These are phyloP conservation scores for Anabas testudineus DNA, from an alignment of 2,797 vertebrate genomes.

Conservation along the genomic window DNA sequence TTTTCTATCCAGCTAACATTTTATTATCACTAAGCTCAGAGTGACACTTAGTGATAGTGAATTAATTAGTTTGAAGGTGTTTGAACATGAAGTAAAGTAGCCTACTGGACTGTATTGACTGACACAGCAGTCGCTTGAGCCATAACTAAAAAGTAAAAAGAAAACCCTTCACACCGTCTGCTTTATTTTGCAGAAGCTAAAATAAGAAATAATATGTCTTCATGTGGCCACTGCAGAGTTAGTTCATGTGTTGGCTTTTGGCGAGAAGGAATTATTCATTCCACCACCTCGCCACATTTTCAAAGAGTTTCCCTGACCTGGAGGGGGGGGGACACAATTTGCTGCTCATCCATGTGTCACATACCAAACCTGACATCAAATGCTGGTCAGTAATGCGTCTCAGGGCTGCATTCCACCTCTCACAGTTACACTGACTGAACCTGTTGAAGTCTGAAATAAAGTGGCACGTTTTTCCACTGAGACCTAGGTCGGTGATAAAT, in stretches of 20 bases:
- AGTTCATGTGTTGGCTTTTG: background rate
- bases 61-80: no score
- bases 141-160: no score
- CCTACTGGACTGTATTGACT: no score
- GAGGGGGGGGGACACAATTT: conserved; percentile 22
- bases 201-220: background rate
- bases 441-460: conserved; percentile 8
- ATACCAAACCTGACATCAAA: conserved; percentile 60
- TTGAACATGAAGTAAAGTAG: no score
- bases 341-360: conserved; percentile 64
- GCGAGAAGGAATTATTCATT: background rate
- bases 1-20: no score
- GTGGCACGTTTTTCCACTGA: background rate
- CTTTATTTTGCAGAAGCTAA: background rate
- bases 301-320: conserved; percentile 4
- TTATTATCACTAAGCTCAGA: no score
- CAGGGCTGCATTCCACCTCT: conserved; percentile 16
- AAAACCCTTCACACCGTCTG: background rate
- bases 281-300: conserved; percentile 14
- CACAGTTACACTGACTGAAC: background rate
- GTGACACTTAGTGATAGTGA: no score
- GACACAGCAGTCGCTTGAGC: no score
- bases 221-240: background rate
- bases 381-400: conserved; percentile 34
- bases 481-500: background rate